Evolutionary conservation across 2,888 invertebrate genomes (phyloP), one percentile per base, ranked within the genome.

Genomic region (Lucinisca nassula): DNA sequence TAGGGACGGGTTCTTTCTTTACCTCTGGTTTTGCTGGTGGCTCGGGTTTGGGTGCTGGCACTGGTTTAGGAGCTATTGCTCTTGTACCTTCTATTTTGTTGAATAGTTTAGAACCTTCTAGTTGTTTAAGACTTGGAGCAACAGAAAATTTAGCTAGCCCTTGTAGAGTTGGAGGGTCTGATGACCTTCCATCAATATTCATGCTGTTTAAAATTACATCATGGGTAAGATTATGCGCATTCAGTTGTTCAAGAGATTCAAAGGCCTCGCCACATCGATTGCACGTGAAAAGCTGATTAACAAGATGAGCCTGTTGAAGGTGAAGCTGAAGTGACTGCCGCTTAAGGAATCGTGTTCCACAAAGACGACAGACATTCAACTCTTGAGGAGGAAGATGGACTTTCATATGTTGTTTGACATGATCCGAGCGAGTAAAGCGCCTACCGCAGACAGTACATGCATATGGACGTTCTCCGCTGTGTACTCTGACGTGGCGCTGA

Each of bases 321-420:
- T 94, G 94, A 14, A 90, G 84, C 73, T 92, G 92, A 21, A 94
- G 90, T 0, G 93, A 91, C 70, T 92, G 92, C 17, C 90, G 86
- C 32, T 92, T 83, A 79, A 91, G 86, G 79, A 94, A 94, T 81
- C 92, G 92, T 87, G 92, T 92, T 24, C 91, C 92, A 83, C 94
- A 94, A 72, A 94, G 83, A 24, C 93, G 92, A 79, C 94, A 94
- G 1, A 88, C 79, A 38, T 93, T 93, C 75, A 90, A 90, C 73
- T 94, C 93, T 70, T 91, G 92, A 49, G 91, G 91, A 30, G 92
- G 90, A 81, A 91, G 79, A 81, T 94, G 94, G 1, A 93, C 93
- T 84, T 93, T 94, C 90, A 94, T 90, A 79, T 94, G 94, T 81
- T 94, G 94, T 77, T 94, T 94, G 2, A 94, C 93, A 70, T 94